Percentiles rank a stretch among this genome's conserved stretches.
These are phyloP conservation scores for Trachurus trachurus DNA, from an alignment of 2,797 vertebrate species.

Conservation along the genomic window DNA sequence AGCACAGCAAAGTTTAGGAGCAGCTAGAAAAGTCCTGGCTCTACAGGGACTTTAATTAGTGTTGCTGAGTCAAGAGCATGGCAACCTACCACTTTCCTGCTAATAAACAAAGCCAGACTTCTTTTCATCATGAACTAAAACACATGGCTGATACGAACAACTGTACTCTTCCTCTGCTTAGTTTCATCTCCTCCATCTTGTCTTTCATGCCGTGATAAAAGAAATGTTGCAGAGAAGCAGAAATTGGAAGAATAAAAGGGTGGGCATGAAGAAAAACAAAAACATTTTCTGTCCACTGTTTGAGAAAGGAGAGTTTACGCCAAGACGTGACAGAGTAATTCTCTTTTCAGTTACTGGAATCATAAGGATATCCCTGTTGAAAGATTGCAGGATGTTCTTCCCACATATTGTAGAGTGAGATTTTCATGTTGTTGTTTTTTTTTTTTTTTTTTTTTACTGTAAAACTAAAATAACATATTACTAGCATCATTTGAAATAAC, in stretches of 20 bases:
- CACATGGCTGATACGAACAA: slow-evolving; percentile 51
- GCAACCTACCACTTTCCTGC: slow-evolving; percentile 59
- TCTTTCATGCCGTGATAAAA: slow-evolving; percentile 58
- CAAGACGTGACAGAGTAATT: slow-evolving; percentile 4
- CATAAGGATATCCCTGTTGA: slow-evolving; percentile 5
- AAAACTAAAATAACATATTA: too few relatives aligned
- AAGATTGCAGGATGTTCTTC: background rate
- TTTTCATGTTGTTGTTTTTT: too few relatives aligned
- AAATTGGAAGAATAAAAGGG: slow-evolving; percentile 67
- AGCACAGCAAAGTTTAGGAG: slow-evolving; percentile 68
- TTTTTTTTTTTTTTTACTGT: too few relatives aligned
- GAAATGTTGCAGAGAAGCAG: slow-evolving; percentile 36
- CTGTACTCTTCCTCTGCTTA: slow-evolving; percentile 42
- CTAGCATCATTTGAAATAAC: background rate
- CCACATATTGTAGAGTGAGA: too few relatives aligned
- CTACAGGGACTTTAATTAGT: slow-evolving; percentile 72
- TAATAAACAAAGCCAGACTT: slow-evolving; percentile 72
- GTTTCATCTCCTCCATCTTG: slow-evolving; percentile 56
- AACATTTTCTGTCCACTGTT: slow-evolving; percentile 13
- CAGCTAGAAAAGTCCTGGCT: slow-evolving; percentile 57
- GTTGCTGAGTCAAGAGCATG: slow-evolving; percentile 71
- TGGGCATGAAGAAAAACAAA: slow-evolving; percentile 23
- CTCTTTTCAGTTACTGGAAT: slow-evolving; percentile 2
- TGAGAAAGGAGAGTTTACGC: slow-evolving; percentile 12
- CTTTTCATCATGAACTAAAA: slow-evolving; percentile 72